Evolutionary conservation across 2,113 vertebrate genomes (phyloP).

Genomic region (Capreolus pygargus): DNA sequence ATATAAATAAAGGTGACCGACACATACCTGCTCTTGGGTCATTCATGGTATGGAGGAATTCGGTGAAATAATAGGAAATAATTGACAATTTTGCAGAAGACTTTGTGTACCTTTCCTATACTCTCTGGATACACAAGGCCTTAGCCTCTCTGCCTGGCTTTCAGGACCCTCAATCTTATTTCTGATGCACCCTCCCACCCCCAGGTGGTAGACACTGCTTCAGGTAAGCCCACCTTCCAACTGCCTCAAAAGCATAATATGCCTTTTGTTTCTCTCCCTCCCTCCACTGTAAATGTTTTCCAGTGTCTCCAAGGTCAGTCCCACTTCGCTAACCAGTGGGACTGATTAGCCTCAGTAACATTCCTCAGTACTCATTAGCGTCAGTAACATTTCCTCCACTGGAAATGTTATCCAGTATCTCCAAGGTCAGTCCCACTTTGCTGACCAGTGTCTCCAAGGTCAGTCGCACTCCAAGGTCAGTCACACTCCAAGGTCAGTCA

Average conservation of each 20-base stretch:
- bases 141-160: not conserved
- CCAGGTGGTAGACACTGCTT: rapidly evolving
- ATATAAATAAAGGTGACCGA: not conserved
- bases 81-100: not conserved
- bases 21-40: not conserved
- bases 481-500: too few relatives aligned
- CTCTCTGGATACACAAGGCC: not conserved
- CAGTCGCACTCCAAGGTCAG: too few relatives aligned
- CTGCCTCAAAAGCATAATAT: not conserved
- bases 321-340: not conserved
- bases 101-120: not conserved
- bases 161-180: not conserved
- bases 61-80: not conserved
- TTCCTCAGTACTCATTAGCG: too few relatives aligned
- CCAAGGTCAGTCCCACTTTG: too few relatives aligned
- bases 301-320: not conserved
- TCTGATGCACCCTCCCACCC: not conserved
- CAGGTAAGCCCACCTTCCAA: not conserved
- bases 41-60: not conserved
- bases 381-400: too few relatives aligned
- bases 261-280: not conserved
- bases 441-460: too few relatives aligned
- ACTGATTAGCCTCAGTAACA: too few relatives aligned
- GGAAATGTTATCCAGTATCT: too few relatives aligned
- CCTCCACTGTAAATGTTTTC: not conserved